Evolutionary conservation across 2,888 invertebrate species (phyloP), one percentile per base, ranked within the genome.

Genomic region (Carcina quercana): DNA sequence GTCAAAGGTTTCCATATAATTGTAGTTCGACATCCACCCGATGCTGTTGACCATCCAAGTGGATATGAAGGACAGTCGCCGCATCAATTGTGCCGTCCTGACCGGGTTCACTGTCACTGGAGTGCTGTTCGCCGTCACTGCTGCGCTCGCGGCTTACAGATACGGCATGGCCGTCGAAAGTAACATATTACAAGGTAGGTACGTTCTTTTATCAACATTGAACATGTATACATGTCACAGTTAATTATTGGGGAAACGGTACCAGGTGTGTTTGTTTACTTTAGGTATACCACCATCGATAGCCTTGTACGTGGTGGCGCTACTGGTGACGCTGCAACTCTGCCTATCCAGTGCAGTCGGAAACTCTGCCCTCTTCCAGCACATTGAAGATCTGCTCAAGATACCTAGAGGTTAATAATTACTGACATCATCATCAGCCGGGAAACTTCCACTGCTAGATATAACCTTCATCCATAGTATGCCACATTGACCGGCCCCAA

Each of bases 31-130:
- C 59, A 89, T 94, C 34, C 93, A 94, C 72, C 93, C 94, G 1
- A 89, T 91, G 56, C 86, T 97, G 53, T 87, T 96, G 43, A 96
- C 96, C 0, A 90, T 97, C 29, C 96, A 96, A 78, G 92, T 95
- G 41, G 96, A 97, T 64, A 97, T 97, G 96, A 87, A 87, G 40
- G 87, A 92, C 40, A 92, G 93, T 42, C 73, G 85, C 1, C 88
- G 91, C 50, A 89, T 96, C 42, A 87, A 89, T 45, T 82, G 84
- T 50, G 93, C 94, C 0, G 88, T 95, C 0, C 49, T 91, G 2
- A 75, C 87, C 6, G 93, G 91, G 6, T 94, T 94, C 63, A 41
- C 56, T 82, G 87, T 86, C 29, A 89, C 89, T 0, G 86, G 89
- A 8, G 49, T 72, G 6, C 83, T 93, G 71, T 92, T 91, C 49